A percentile compares a stretch with the other conserved stretches of the same genome.
phyloP scores from a whole-genome alignment of 2,888 invertebrate genomes.

The Pheosia gnoma region DNA sequence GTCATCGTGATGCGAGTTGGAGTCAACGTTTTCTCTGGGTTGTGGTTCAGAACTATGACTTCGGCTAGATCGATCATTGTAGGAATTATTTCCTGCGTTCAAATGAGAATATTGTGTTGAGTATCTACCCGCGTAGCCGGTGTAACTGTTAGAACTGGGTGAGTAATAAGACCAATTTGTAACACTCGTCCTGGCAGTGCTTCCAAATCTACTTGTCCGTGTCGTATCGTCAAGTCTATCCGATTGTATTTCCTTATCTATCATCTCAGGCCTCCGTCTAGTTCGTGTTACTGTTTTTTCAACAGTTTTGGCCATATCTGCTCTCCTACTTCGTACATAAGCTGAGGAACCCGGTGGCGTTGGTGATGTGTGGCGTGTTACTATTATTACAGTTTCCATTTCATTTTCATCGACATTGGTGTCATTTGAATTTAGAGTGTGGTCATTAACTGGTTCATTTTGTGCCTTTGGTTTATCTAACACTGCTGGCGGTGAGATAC shows the following conservation, averaged over 20 bases:
- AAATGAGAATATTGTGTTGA: constrained; percentile 74
- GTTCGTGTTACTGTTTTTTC: constrained; percentile 87
- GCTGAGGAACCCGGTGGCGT: constrained; percentile 87
- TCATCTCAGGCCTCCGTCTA: constrained; percentile 81
- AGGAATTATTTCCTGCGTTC: constrained; percentile 49
- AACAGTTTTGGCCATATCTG: constrained; percentile 88
- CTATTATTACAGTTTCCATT: constrained; percentile 83
- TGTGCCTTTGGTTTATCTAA: constrained; percentile 45
- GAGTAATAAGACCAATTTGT: constrained; percentile 87
- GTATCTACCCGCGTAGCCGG: constrained; percentile 77
- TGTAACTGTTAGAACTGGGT: constrained; percentile 67
- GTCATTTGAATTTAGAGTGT: constrained; percentile 31
- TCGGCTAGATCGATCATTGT: constrained; percentile 66
- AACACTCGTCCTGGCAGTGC: constrained; percentile 83
- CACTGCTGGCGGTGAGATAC: constrained; percentile 42
- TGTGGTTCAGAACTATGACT: constrained; percentile 70
- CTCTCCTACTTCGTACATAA: constrained; percentile 86
- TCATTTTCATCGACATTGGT: constrained; percentile 52
- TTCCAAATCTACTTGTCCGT: constrained; percentile 85
- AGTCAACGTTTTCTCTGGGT: constrained; percentile 51
- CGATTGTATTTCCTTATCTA: constrained; percentile 90
- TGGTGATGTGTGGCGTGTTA: constrained; percentile 91
- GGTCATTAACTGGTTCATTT: constrained; percentile 35
- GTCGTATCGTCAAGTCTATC: constrained; percentile 89
- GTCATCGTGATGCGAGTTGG: constrained; percentile 47